Evolutionary conservation across 2,888 invertebrate species (phyloP).

Genomic region (Rhyacophila evoluta): DNA sequence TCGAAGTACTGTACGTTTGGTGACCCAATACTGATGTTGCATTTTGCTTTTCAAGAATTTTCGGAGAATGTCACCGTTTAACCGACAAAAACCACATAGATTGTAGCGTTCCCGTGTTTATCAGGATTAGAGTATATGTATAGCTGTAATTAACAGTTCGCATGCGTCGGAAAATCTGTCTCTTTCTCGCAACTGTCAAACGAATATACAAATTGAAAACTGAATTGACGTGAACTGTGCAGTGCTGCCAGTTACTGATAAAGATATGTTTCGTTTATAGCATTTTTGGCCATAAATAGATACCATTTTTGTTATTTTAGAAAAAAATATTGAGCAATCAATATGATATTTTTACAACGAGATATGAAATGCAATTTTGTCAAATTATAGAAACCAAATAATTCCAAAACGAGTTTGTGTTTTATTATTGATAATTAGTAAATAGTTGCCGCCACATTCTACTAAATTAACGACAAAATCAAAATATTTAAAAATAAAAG

Average conservation of each 20-base stretch:
- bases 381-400: no score
- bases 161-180: conserved; percentile 40
- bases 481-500: no score
- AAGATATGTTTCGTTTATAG: no score
- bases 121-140: neutral
- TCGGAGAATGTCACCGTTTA: neutral
- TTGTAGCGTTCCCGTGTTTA: neutral
- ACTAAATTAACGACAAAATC: no score
- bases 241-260: neutral
- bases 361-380: no score
- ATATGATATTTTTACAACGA: no score
- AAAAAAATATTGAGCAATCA: no score
- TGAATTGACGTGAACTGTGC: neutral
- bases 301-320: neutral
- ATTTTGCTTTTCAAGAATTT: conserved; percentile 64
- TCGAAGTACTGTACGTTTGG: conserved; percentile 93
- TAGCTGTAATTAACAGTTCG: conserved; percentile 35
- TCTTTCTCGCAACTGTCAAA: conserved; percentile 2
- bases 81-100: neutral
- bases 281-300: no score
- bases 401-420: no score
- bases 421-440: no score
- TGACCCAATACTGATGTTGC: conserved; percentile 98
- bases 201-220: neutral
- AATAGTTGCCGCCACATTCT: no score